Percentiles rank a stretch among this genome's conserved stretches.
phyloP scores from a whole-genome alignment of 2,113 vertebrate species.

The Recurvirostra avosetta region DNA sequence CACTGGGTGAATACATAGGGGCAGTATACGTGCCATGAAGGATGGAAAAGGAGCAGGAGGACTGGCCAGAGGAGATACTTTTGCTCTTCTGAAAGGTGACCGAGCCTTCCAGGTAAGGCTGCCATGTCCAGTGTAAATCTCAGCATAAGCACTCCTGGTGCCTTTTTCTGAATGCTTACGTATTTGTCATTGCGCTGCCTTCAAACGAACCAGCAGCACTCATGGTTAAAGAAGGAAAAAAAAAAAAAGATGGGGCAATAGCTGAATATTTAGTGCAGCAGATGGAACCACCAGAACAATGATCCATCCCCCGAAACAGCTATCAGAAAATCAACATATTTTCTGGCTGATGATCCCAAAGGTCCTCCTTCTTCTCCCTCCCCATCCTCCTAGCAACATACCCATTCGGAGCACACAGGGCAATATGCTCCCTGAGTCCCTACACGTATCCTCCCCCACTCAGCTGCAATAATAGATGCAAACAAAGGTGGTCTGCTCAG shows the following conservation, averaged over 20 bases:
- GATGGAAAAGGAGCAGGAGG: not conserved
- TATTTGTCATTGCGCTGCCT: not conserved
- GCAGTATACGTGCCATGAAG: rapidly evolving
- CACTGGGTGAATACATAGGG: too few species aligned
- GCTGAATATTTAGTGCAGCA: not conserved
- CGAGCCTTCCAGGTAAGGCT: too few species aligned
- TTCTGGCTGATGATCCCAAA: not conserved
- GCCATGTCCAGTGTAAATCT: not conserved
- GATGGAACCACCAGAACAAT: not conserved
- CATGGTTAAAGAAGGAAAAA: not conserved
- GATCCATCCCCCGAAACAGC: not conserved
- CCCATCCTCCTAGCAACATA: not conserved
- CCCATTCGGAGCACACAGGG: not conserved
- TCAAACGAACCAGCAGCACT: not conserved
- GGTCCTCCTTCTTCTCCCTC: not conserved
- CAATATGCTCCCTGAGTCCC: rapidly evolving
- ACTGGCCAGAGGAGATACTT: not conserved
- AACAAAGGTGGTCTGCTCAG: not conserved
- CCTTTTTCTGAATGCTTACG: not conserved
- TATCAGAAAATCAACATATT: not conserved
- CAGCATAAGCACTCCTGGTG: not conserved
- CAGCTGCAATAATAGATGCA: not conserved
- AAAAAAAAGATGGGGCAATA: not conserved
- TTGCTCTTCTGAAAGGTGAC: not conserved
- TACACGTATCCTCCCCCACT: not conserved